Evolutionary conservation across 2,797 vertebrate genomes (phyloP).

Genomic region (Tamandua tetradactyla): DNA sequence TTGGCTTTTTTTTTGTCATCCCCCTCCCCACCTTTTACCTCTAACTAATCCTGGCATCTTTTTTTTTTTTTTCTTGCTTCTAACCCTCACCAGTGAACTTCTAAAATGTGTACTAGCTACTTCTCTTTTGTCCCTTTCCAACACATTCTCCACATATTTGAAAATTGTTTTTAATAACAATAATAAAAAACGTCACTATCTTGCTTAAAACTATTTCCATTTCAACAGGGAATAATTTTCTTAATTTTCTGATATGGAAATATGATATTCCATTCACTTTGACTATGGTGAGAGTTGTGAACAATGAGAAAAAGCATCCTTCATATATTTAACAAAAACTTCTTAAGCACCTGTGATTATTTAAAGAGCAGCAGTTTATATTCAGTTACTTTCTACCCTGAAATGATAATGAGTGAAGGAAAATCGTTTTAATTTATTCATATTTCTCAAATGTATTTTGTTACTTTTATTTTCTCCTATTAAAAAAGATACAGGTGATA

Average conservation of each 20-base stretch:
- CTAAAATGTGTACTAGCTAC: background rate
- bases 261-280: background rate
- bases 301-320: background rate
- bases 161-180: background rate
- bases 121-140: background rate
- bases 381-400: background rate
- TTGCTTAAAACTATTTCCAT: background rate
- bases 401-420: background rate
- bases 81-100: background rate
- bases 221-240: background rate
- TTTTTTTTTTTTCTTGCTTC: background rate
- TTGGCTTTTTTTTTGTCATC: background rate
- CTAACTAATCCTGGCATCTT: background rate
- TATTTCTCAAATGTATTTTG: background rate
- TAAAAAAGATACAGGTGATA: background rate
- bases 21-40: background rate
- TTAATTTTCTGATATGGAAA: background rate
- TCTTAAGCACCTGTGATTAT: background rate
- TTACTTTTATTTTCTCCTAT: background rate
- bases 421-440: background rate
- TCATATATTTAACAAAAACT: background rate
- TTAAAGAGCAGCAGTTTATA: background rate
- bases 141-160: background rate
- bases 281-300: background rate
- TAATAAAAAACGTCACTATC: background rate